phyloP scores from a whole-genome alignment of 2,888 invertebrate species.

The Frankliniella fusca region DNA sequence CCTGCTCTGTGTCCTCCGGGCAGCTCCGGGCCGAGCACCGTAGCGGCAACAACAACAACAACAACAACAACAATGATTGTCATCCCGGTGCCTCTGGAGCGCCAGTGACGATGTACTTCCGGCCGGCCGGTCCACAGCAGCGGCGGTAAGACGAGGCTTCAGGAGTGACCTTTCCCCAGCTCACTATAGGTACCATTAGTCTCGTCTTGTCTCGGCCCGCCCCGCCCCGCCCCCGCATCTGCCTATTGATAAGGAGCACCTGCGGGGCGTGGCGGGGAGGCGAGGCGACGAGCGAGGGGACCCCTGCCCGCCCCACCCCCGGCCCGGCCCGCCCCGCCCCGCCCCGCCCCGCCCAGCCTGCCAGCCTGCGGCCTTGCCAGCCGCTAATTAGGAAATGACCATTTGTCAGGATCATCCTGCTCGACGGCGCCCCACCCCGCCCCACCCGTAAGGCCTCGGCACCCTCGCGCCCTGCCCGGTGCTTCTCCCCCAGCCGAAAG shows the following conservation, averaged over 20 bases:
- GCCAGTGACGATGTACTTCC: neutral
- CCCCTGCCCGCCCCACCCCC: too few species aligned
- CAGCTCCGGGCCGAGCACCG: neutral
- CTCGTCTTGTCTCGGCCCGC: neutral
- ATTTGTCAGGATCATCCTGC: conserved; percentile 4
- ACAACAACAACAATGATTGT: too few species aligned
- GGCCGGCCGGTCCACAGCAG: neutral
- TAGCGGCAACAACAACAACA: neutral
- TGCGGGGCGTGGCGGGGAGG: neutral
- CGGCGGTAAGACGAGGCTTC: neutral
- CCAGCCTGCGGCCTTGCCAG: too few species aligned
- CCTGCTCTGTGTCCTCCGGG: neutral
- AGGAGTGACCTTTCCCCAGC: neutral
- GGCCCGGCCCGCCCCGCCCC: neutral
- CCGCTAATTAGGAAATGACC: neutral
- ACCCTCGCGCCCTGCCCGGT: too few species aligned
- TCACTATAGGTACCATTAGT: neutral
- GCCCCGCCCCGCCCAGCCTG: too few species aligned
- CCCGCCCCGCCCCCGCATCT: neutral
- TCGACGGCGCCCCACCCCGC: neutral
- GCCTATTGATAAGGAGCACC: neutral
- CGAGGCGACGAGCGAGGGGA: too few species aligned
- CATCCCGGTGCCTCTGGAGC: neutral
- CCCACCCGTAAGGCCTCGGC: too few species aligned
- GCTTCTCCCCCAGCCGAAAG: neutral